phyloP scores from a whole-genome alignment of 2,888 invertebrate species.

The Sesamia inferens region DNA sequence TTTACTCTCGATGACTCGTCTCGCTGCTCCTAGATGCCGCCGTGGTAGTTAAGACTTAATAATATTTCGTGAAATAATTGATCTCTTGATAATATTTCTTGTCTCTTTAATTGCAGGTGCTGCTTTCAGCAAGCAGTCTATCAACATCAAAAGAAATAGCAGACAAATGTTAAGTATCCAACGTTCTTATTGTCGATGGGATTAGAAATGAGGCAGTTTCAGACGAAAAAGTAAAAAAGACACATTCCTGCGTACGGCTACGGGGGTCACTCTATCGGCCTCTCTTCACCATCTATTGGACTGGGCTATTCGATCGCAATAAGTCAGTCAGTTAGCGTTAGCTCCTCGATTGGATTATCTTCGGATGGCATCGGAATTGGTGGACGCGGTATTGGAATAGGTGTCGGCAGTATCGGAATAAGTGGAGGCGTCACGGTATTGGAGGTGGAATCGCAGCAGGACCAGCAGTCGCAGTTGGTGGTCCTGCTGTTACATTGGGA shows the following conservation, averaged over 20 bases:
- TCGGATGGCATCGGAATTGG: constrained; percentile 54
- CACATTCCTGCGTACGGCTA: constrained; percentile 69
- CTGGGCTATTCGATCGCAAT: constrained; percentile 52
- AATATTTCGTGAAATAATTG: background rate
- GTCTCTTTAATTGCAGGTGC: constrained; percentile 74
- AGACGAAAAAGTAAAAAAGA: constrained; percentile 82
- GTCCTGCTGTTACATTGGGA: constrained; percentile 44
- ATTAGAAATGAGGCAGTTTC: constrained; percentile 78
- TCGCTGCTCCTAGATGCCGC: no score
- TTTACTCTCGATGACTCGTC: no score
- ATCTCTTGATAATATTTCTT: background rate
- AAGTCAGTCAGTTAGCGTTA: constrained; percentile 51
- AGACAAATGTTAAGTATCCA: constrained; percentile 77
- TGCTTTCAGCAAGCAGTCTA: constrained; percentile 81
- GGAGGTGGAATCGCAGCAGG: constrained; percentile 47
- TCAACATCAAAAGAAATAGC: constrained; percentile 78
- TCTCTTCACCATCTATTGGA: constrained; percentile 54
- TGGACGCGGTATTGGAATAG: constrained; percentile 15
- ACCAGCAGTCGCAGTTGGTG: constrained; percentile 46
- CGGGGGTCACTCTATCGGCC: constrained; percentile 54
- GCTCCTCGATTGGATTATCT: constrained; percentile 51
- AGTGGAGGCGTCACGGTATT: constrained; percentile 27
- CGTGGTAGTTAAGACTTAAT: no score
- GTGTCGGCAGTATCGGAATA: constrained; percentile 16
- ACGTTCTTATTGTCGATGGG: constrained; percentile 78